A percentile compares a stretch with the other conserved stretches of the same genome.
Evolutionary conservation across 1,140 invertebrate genomes (phyloP).

Genomic region (Drusus annulatus): DNA sequence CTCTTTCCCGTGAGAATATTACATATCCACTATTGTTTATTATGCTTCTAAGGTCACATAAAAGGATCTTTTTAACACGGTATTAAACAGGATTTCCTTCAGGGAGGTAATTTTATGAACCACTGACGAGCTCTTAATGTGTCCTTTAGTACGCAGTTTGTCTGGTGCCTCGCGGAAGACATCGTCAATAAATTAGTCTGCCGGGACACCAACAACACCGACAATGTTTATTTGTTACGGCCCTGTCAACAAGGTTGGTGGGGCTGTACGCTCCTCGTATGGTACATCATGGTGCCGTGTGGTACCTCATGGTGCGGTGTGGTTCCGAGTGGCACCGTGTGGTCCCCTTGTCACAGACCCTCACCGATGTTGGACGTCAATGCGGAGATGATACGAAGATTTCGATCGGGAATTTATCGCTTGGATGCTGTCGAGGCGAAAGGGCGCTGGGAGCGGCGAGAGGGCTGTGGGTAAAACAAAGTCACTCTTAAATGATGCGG

Average conservation of each 20-base stretch:
- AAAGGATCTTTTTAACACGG: neutral
- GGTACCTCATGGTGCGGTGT: neutral
- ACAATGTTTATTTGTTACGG: neutral
- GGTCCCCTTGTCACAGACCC: constrained; percentile 15
- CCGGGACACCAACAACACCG: too few relatives aligned
- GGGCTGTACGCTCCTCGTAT: neutral
- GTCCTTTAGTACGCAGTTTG: too few relatives aligned
- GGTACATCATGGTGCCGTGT: too few relatives aligned
- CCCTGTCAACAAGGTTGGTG: neutral
- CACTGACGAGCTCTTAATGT: too few relatives aligned
- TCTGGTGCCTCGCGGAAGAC: too few relatives aligned
- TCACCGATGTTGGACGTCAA: constrained; percentile 9
- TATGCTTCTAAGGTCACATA: neutral
- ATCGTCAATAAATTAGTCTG: too few relatives aligned
- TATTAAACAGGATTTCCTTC: too few relatives aligned
- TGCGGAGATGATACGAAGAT: constrained; percentile 24
- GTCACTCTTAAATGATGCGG: constrained; percentile 4
- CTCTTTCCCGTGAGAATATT: too few relatives aligned
- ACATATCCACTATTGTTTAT: too few relatives aligned
- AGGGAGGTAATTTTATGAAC: too few relatives aligned
- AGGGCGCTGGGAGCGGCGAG: neutral
- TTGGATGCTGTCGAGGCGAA: constrained; percentile 22
- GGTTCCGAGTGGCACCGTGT: neutral
- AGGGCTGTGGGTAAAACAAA: neutral
- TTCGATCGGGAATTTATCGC: constrained; percentile 25